phyloP scores from a whole-genome alignment of 2,113 vertebrate genomes.

The Pelvicachromis taeniatus region DNA sequence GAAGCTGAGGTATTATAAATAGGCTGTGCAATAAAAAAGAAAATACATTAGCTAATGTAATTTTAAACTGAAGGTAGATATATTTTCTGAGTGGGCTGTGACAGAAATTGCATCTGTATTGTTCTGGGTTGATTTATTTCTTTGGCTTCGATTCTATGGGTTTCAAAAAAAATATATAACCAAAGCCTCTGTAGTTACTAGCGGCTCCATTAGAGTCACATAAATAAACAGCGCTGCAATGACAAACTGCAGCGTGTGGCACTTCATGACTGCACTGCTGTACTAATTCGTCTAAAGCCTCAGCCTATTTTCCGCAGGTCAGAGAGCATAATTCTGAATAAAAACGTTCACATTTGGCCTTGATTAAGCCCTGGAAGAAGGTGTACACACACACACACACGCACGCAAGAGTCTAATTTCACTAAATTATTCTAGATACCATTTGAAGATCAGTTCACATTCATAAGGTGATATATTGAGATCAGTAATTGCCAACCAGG shows the following conservation, averaged over 20 bases:
- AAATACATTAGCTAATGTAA: neutral
- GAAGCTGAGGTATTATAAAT: neutral
- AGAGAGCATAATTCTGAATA: neutral
- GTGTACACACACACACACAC: neutral
- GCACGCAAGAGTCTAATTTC: neutral
- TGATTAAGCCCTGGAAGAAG: neutral
- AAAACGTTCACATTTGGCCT: neutral
- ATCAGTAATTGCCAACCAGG: neutral
- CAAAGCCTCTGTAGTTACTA: neutral
- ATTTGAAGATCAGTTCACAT: neutral
- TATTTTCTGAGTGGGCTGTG: neutral
- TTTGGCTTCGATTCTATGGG: slow-evolving; percentile 12
- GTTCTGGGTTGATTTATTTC: neutral
- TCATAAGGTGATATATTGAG: neutral
- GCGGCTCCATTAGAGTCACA: slow-evolving; percentile 15
- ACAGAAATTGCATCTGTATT: neutral
- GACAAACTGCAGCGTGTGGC: neutral
- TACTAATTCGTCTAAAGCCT: neutral
- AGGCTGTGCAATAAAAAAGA: neutral
- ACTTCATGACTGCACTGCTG: neutral
- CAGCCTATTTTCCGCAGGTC: neutral
- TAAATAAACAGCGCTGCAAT: slow-evolving; percentile 6
- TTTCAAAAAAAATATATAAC: neutral
- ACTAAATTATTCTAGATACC: neutral
- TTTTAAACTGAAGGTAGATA: neutral